Evolutionary conservation across 2,888 invertebrate species (phyloP).

Genomic region (Papilio gigon): DNA sequence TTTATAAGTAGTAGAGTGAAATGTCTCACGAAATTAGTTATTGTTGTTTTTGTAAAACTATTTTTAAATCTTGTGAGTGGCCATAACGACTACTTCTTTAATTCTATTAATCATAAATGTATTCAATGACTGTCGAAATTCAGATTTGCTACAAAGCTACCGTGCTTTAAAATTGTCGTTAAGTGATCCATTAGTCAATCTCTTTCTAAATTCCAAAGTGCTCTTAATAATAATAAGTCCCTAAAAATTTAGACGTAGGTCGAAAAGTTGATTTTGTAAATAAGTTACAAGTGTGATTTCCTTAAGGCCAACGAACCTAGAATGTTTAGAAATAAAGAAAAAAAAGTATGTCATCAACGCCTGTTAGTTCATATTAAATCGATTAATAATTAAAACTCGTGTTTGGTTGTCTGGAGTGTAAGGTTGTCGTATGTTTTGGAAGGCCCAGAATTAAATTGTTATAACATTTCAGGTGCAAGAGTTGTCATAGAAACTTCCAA

Average conservation of each 20-base stretch:
- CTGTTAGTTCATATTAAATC: background rate
- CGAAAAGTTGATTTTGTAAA: background rate
- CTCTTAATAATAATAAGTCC: background rate
- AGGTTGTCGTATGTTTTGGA: background rate
- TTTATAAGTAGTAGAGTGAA: no score
- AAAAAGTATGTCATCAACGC: background rate
- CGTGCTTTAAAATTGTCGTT: background rate
- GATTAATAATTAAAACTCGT: background rate
- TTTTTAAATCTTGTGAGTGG: background rate
- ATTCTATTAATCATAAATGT: background rate
- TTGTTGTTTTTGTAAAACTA: background rate
- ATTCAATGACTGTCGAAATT: background rate
- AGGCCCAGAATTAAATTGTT: background rate
- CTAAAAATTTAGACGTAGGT: background rate
- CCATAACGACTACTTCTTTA: background rate
- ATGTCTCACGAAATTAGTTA: no score
- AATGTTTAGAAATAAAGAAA: background rate
- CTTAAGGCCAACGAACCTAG: background rate
- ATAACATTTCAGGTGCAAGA: constrained; percentile 63
- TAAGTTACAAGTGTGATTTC: background rate
- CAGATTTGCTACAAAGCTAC: background rate
- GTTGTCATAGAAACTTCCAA: constrained; percentile 76
- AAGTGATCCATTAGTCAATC: background rate
- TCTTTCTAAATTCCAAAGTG: background rate
- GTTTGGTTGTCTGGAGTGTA: background rate